Evolutionary conservation across 2,797 vertebrate genomes (phyloP).

Genomic region (Enteromius unitaeniatus): DNA sequence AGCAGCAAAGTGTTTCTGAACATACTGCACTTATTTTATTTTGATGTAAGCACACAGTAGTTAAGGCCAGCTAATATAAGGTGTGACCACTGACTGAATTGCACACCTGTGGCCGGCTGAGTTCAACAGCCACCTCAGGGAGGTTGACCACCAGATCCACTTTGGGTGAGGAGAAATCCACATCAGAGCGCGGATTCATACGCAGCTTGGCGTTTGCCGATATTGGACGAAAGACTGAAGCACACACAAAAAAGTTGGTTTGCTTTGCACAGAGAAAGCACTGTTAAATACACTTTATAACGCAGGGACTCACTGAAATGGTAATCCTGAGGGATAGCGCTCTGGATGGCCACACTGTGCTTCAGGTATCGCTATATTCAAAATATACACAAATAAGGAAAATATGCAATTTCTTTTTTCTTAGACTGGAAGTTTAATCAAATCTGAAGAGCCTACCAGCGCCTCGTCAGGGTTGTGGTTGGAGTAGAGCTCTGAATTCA

Average conservation of each 20-base stretch:
- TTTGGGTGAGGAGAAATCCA: slow-evolving; percentile 94
- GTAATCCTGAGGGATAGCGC: slow-evolving; percentile 76
- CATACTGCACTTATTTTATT: too few species aligned
- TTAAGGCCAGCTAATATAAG: too few species aligned
- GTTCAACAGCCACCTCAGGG: slow-evolving; percentile 90
- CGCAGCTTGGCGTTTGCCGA: slow-evolving; percentile 92
- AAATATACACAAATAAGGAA: not conserved
- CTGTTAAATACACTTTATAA: not conserved
- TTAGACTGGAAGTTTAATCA: not conserved
- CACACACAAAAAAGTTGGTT: slow-evolving; percentile 22
- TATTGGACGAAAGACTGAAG: slow-evolving; percentile 93
- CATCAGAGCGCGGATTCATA: slow-evolving; percentile 94
- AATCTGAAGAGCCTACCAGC: slow-evolving; percentile 81
- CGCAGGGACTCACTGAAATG: slow-evolving; percentile 53
- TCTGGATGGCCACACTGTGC: slow-evolving; percentile 81
- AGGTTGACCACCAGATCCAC: slow-evolving; percentile 91
- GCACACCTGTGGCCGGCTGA: slow-evolving; percentile 91
- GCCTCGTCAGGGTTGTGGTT: slow-evolving; percentile 81
- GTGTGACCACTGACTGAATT: not conserved
- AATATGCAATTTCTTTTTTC: not conserved
- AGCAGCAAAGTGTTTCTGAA: too few species aligned
- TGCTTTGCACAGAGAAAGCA: not conserved
- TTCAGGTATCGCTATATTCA: slow-evolving; percentile 80
- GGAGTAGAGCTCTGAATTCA: slow-evolving; percentile 92
- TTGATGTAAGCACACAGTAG: too few species aligned